Base-by-base conservation (phyloP, 2,113 vertebrate species). In the Euleptes europaea region DNA sequence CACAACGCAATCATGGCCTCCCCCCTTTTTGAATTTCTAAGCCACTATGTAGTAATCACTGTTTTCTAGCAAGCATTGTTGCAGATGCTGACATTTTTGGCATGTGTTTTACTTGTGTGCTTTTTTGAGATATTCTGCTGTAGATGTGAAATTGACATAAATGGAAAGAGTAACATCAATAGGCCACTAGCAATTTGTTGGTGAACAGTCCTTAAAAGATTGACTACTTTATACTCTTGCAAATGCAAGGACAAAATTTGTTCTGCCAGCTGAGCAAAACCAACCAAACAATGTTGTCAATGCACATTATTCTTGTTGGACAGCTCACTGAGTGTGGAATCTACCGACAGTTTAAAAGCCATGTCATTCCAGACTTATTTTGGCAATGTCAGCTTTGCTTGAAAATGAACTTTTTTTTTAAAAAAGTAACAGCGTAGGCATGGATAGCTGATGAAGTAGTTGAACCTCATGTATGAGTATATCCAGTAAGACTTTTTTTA, bases 381-480 rank as follows among this genome's bases (percentile, higher is more conserved):
- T 40, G 44, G 6, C 76, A 75, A 31, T 70, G 40, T 84, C 88
- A 90, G 12, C 77, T 84, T 86, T 82, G 11, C 69, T 92, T 92
- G 87, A 44, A 85, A 88, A 87, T 31, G 89, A 33, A 51, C 3
- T 86, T 91, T 74, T 83, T 4, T n/a, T 84, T 87, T 86, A 7
- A 38, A 80, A 91, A 80, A 9, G 35, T 69, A 75, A 73, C 80
- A 90, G 82, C 5, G 44, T 66, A 84, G 19, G 0, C 14, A 73
- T 57, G 33, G n/a, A 57, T 35, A 88, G 15, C 83, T 80, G 14
- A 26, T 84, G 75, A 74, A 79, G 13, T 35, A 75, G 19, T 19
- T 81, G 63, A 85, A 75, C 47, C 1, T 78, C 17, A 4, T 28
- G 84, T 57, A 72, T 71, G 4, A 10, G 11, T 84, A 35, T 5